phyloP scores from a whole-genome alignment of 2,113 vertebrate species.

The Pungitius pungitius region DNA sequence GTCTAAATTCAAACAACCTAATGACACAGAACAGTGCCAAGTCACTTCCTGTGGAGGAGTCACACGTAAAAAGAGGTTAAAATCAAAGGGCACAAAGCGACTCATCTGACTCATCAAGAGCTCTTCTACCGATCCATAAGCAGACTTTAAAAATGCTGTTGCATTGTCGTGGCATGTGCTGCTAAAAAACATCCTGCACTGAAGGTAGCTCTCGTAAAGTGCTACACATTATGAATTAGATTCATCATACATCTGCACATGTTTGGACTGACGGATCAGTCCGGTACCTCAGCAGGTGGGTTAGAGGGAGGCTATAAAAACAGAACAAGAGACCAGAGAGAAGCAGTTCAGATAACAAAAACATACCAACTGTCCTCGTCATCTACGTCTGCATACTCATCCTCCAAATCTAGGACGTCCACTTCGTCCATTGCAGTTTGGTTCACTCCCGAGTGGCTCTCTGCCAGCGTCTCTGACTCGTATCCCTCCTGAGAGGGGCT shows the following conservation, averaged over 20 bases:
- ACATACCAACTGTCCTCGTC: constrained; percentile 90
- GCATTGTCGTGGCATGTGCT: too few species aligned
- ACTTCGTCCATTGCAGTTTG: constrained; percentile 85
- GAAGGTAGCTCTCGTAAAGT: background rate
- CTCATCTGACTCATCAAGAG: constrained; percentile 44
- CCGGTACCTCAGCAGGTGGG: background rate
- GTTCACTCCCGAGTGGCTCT: constrained; percentile 68
- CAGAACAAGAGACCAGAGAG: background rate
- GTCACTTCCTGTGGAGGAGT: constrained; percentile 38
- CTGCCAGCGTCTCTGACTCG: constrained; percentile 75
- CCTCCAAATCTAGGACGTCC: constrained; percentile 87
- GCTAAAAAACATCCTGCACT: background rate
- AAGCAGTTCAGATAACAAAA: constrained; percentile 3
- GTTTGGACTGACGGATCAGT: background rate
- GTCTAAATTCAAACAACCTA: constrained; percentile 16
- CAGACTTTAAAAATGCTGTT: background rate
- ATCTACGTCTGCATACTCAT: constrained; percentile 81
- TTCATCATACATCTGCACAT: background rate
- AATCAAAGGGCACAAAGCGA: constrained; percentile 33
- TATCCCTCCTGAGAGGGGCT: constrained; percentile 64
- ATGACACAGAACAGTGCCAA: constrained; percentile 5
- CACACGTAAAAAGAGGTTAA: constrained; percentile 27
- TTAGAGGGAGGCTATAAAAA: background rate
- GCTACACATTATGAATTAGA: background rate
- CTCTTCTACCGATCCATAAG: constrained; percentile 3